Evolutionary conservation across 2,113 vertebrate species (phyloP), one percentile per base, ranked within the genome.

Genomic region (Gymnogyps californianus): DNA sequence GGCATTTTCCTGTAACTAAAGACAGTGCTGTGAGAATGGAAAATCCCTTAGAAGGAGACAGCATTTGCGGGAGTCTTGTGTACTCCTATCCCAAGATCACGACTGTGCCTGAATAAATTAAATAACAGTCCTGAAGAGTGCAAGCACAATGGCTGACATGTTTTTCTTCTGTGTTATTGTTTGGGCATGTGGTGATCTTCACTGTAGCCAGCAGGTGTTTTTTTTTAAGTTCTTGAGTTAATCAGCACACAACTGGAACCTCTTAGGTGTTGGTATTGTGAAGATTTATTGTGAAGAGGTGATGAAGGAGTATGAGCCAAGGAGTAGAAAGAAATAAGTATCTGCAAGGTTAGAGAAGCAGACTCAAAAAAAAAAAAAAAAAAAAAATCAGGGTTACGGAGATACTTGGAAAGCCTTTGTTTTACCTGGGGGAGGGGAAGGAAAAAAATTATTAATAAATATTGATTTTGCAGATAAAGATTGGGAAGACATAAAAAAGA

Each of bases 401-500:
- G 15, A 51, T 76, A 57, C 17, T 78, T 94, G 58, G 38, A 88
- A 83, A 83, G 38, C 38, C 22, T 64, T 78, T 83, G 6, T 66
- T 94, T 61, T 70, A 54, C 20, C 44, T 3, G 0, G 29, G 40
- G 26, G 17, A 38, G 18, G 42, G 25, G 28, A 7, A 7, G 4
- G 3, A 70, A 70, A 84, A 77, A 75, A 94, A 62, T 46, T 81
- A 96, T 75, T 91, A 96, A 97, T 93, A 83, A 83, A 94, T 95
- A 34, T 84, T 96, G 94, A 81, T 94, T 90, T 97, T 96, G 83
- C 98, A 99, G 99, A 99, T 98, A 99, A 99, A 98, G 99, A 99
- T 98, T 99, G 99, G 99, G 99, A 99, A 98, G 99, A 99, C 98
- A 99, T 99, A 95, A 99, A 99, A 99, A 99, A 99, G 98, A 99